Evolutionary conservation across 2,797 vertebrate genomes (phyloP), one percentile per base, ranked within the genome.

Genomic region (Molothrus aeneus): DNA sequence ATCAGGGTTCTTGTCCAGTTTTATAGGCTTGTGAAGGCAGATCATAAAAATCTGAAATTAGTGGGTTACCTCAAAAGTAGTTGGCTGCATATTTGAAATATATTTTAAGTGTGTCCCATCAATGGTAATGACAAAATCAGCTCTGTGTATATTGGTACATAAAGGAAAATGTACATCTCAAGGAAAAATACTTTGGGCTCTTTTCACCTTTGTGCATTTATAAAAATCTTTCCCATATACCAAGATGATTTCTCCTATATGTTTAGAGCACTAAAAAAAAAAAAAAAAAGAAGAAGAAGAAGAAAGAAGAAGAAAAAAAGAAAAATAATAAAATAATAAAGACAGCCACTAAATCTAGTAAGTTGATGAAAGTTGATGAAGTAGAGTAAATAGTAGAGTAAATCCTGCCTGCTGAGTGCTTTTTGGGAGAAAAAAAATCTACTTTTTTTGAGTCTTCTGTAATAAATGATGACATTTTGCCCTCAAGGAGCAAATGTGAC

Each of bases 71-170:
- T 91, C 80, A 79, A 85, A 93, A 63, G 85, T 68, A 79, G 80
- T 28, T 95, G 85, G 82, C 80, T 79, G 73, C 40, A 5, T 90
- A 56, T 91, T 69, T 77, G 77, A 94, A 93, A 61, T 54, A 36
- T 57, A 75, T 70, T 93, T 96, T 60, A 73, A 50, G 45, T 61
- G 54, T 53, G 42, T 68, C 90, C 53, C 36, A 36, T 90, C 60
- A 36, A 13, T 56, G 59, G 56, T 90, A 91, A 95, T 90, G 88
- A 86, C 80, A 93, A 91, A 93, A 86, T 94, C 94, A 94, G 85
- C 45, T 72, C 73, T 59, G 26, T 53, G 8, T 80, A 7, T 79
- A 56, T 66, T n/a, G 63, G 40, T 92, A 57, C 42, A 4, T 81
- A 71, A 91, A 81, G 29, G 51, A 88, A 92, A 86, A 70, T 84